Evolutionary conservation across 2,888 invertebrate genomes (phyloP), one percentile per base, ranked within the genome.

Genomic region (Drosophila neonasuta): DNA sequence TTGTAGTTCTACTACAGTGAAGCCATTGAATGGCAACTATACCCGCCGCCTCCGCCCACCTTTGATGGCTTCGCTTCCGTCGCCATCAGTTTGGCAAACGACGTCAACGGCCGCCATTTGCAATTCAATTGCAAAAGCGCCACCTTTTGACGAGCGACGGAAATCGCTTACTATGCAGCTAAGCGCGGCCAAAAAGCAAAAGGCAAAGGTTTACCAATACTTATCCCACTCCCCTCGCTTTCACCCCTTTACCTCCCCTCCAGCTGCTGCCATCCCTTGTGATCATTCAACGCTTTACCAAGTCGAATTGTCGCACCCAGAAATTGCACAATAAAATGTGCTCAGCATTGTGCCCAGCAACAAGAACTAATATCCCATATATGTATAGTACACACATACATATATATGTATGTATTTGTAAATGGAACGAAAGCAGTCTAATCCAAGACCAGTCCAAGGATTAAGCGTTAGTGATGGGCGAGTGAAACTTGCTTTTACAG

Each of bases 41-140:
- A 76, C 71, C 72, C 36, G 36, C 24, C 24, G 24, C 24, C 24
- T 24, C 24, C 6, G 24, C 24, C 36, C 78, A 75, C 72, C 71
- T 74, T 79, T 87, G 85, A 85, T 85, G 88, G 87, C 71, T 74
- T 79, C 68, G 71, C 85, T 85, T 85, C 82, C 84, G 87, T 71
- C 70, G 65, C 58, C 77, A 72, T 71, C 62, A 80, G 71, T 64
- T 64, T 61, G 77, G 63, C 67, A 71, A 76, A 59, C 76, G 68
- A 68, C 72, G 60, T 74, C 77, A 71, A 76, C 73, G 73, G 76
- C 74, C 77, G 78, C 80, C 88, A 87, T 87, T 87, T 87, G 88
- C 87, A 87, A 87, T 87, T 87, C 87, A 84, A 82, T 84, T 84
- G 87, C 81, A 61, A 76, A 68, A 72, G 85, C 81, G 83, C 87